A percentile compares a stretch with the other conserved stretches of the same genome.
Conservation (phyloP, 2,113 vertebrate species). For the Salvator merianae region DNA sequence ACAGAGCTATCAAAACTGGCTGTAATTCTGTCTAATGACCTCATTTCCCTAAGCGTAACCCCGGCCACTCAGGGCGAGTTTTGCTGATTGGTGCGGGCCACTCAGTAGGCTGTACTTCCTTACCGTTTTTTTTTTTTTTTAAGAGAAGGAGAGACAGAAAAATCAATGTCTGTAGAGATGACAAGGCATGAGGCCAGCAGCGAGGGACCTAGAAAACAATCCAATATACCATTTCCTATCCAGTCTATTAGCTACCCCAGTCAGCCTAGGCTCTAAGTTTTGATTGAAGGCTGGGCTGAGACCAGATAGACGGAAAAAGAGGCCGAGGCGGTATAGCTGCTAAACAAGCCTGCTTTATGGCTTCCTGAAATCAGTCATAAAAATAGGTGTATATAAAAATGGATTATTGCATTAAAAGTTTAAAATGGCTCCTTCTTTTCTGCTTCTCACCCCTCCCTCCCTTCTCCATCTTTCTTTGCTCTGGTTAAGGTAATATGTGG, state of each 20-base stretch:
- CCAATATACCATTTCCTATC: conserved; percentile 85
- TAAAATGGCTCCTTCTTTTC: conserved; percentile 62
- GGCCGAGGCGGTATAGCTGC: conserved; percentile 74
- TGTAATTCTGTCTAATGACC: conserved; percentile 82
- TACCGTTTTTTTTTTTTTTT: conserved; percentile 25
- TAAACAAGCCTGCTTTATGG: conserved; percentile 68
- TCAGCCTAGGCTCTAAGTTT: conserved; percentile 78
- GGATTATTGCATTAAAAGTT: conserved; percentile 78
- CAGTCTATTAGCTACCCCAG: conserved; percentile 84
- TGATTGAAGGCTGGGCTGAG: conserved; percentile 78
- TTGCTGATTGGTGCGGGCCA: conserved; percentile 60
- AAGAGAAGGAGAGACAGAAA: conserved; percentile 42
- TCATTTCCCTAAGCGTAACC: conserved; percentile 85
- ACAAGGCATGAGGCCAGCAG: conserved; percentile 77
- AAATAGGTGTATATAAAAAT: conserved; percentile 72
- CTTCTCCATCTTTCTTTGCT: conserved; percentile 24
- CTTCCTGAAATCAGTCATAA: conserved; percentile 68
- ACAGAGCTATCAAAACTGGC: conserved; percentile 82
- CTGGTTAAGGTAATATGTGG: conserved; percentile 39
- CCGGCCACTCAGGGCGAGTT: conserved; percentile 66
- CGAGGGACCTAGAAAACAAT: conserved; percentile 78
- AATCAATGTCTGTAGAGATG: conserved; percentile 83
- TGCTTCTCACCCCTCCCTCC: neutral
- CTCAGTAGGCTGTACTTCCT: conserved; percentile 48
- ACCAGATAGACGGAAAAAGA: conserved; percentile 70